Conservation (phyloP, 2,888 invertebrate species). For the Hydroisotoma schaefferi region DNA sequence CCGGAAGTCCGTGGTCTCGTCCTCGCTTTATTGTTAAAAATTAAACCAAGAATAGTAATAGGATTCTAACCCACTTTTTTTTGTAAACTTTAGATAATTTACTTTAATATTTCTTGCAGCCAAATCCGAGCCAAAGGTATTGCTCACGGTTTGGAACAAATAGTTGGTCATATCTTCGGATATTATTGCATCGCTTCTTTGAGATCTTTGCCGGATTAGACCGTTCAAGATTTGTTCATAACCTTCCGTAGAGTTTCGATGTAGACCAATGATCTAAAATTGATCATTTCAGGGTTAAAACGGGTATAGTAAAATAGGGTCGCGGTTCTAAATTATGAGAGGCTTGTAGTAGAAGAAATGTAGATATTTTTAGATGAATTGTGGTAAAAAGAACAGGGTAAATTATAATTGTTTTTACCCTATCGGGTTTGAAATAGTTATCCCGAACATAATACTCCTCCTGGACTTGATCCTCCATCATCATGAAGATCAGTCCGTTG, state of each 20-base stretch:
- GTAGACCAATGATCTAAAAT: too few relatives aligned
- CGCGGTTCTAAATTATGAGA: too few relatives aligned
- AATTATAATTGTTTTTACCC: conserved; percentile 11
- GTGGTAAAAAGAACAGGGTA: too few relatives aligned
- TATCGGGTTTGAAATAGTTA: conserved; percentile 21
- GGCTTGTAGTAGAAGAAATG: too few relatives aligned
- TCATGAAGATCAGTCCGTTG: conserved; percentile 28
- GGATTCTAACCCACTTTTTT: neutral
- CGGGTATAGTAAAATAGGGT: too few relatives aligned
- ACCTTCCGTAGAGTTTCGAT: conserved; percentile 22
- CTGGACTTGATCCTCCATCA: neutral
- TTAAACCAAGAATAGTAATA: neutral
- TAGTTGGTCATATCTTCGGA: conserved; percentile 49
- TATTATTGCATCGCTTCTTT: conserved; percentile 50
- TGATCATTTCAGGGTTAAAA: too few relatives aligned
- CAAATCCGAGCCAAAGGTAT: conserved; percentile 36
- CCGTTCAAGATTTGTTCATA: conserved; percentile 48
- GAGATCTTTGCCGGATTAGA: conserved; percentile 48
- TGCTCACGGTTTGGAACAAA: conserved; percentile 30
- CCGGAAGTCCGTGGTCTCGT: conserved; percentile 51
- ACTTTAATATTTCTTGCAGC: conserved; percentile 44
- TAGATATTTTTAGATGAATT: too few relatives aligned
- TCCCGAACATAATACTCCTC: conserved; percentile 18
- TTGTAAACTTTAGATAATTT: neutral
- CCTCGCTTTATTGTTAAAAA: conserved; percentile 23